Base-by-base conservation (phyloP, 2,888 invertebrate genomes). In the Galerucella pusilla region DNA sequence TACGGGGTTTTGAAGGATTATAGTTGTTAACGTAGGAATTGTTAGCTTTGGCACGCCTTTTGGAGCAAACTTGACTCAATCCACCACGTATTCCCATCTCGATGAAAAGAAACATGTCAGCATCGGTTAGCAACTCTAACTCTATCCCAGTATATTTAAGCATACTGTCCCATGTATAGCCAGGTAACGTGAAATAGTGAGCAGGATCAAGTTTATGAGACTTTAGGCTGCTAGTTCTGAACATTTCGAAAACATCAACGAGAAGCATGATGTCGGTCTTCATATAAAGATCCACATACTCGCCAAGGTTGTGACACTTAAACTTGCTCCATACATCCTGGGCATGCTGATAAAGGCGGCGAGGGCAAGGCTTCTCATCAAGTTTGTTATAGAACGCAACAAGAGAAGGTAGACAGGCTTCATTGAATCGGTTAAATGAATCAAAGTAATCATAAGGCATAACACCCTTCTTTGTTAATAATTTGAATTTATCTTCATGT, bases 101-200 rank as follows among this genome's bases (percentile, higher is more conserved):
- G 28, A 75, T 60, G 49, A 75, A 75, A 9, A 73, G 35, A 73
- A 83, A 54, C 83, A 84, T 85, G 72, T 84, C 82, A 14, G 83
- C 75, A 74, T 87, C 85, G 1, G 82, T 84, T 25, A 86, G 71
- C 5, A 87, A 71, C 68, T 85, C 83, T 28, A 86, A 60, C 65
- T 84, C 72, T 12, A 85, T 73, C 60, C 77, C 63, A 0, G 85
- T 86, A 71, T 78, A 73, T 77, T 85, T 86, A 4, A 87, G 74
- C 84, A 85, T 85, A 0, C 84, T 83, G 77, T 85, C 85, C 80
- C 83, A 86, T 1, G 84, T 78, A 46, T 84, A 78, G 0, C 85
- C 84, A 5, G 85, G 85, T 14, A 81, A 64, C 14, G 85, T 86
- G 69, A 80, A 86, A 79, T 85, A 87, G 59, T 84, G 83, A 46